phyloP scores from a whole-genome alignment of 53 echinoderm and acorn worm species.

The Echinometra lucunter region DNA sequence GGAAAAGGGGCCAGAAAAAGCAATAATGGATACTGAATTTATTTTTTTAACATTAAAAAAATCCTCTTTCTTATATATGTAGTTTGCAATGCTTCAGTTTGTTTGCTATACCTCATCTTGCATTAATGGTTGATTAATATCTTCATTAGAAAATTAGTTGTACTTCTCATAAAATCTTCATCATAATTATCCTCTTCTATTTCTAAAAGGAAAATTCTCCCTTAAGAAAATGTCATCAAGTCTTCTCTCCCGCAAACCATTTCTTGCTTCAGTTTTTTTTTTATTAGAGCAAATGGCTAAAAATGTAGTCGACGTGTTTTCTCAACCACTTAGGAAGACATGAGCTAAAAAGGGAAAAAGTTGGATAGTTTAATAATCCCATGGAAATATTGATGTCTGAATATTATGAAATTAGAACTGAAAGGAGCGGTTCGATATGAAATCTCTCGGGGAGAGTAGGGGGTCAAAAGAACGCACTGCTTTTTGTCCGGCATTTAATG shows the following conservation, averaged over 20 bases:
- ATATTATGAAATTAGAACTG: conserved; percentile 39
- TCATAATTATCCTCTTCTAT: background rate
- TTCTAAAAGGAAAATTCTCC: background rate
- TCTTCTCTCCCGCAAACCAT: background rate
- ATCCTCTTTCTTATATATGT: too few relatives aligned
- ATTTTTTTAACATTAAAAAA: too few relatives aligned
- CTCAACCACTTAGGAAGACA: background rate
- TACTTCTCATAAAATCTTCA: background rate
- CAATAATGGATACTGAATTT: too few relatives aligned
- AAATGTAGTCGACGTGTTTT: conserved; percentile 13
- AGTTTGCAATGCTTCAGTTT: too few relatives aligned
- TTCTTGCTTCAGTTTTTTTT: background rate
- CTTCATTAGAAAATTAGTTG: too few relatives aligned
- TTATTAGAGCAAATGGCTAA: background rate
- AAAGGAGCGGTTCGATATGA: conserved; percentile 23
- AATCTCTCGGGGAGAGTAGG: background rate
- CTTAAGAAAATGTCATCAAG: background rate
- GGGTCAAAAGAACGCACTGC: conserved; percentile 2
- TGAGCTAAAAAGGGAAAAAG: background rate
- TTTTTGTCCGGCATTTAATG: conserved; percentile 4
- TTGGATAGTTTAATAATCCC: background rate
- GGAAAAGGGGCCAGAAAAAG: too few relatives aligned
- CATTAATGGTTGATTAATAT: too few relatives aligned
- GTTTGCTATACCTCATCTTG: too few relatives aligned
- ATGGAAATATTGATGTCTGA: conserved; percentile 1